Evolutionary conservation across 2,113 vertebrate genomes (phyloP), one percentile per base, ranked within the genome.

Genomic region (Sciurus niger): DNA sequence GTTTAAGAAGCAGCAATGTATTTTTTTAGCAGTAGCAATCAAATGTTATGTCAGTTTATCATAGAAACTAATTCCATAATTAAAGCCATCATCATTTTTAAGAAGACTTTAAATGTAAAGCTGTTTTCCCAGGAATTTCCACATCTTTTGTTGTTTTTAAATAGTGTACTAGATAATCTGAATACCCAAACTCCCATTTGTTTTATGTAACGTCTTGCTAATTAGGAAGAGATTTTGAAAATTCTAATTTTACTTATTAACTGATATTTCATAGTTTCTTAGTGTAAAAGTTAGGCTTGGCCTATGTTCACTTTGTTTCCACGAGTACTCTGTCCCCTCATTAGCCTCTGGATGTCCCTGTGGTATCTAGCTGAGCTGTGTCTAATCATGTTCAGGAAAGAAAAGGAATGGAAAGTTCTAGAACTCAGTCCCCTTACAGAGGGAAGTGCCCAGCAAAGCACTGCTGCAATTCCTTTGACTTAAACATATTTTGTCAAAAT

Each of bases 321-420:
- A 87, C 34, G 48, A 92, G 58, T 48, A 84, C 40, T 68, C 40
- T 72, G 32, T 4, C 51, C 12, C 4, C 8, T 74, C 70, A 74
- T 74, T 70, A 78, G 16, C 37, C 46, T 93, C 32, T 74, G 22
- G 37, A 6, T 92, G 63, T 6, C 4, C 28, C 43, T 67, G 55
- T 10, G 20, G 3, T 24, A 68, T 48, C 37, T 40, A 83, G 14
- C 34, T 83, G 32, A 73, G 43, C 53, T 74, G 79, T n/a, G 6
- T 67, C 32, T 79, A 58, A 13, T 32, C 73, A 48, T 77, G 16
- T 84, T 88, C 89, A 90, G 43, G 73, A 70, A 92, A 72, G 25
- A 20, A 79, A 90, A 85, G n/a, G 34, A 97, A 78, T 25, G n/a
- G 8, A 70, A 80, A 89, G 43, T 68, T 94, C 34, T 70, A 89